A percentile compares a stretch with the other conserved stretches of the same genome.
Conservation (phyloP, 2,888 invertebrate species). For the Apamea anceps region DNA sequence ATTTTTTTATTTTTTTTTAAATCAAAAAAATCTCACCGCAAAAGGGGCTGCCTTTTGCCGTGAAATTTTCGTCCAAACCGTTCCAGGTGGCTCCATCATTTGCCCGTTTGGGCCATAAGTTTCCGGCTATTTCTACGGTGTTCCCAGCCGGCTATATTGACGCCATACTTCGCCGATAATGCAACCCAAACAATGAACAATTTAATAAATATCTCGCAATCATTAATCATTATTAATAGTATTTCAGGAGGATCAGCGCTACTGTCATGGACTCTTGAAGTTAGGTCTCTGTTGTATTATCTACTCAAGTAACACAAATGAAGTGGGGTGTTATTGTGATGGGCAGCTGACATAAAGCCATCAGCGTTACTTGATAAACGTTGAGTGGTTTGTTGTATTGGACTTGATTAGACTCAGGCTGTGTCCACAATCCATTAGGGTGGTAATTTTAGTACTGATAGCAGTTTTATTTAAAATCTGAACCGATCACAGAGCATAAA, state of each 20-base stretch:
- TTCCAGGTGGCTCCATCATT: no score
- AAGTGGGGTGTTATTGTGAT: slow-evolving; percentile 41
- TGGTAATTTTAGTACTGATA: not conserved
- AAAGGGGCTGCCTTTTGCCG: no score
- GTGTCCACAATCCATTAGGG: not conserved
- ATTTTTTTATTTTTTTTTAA: no score
- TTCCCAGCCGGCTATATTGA: no score
- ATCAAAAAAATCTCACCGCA: no score
- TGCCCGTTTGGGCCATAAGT: no score
- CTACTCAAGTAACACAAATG: slow-evolving; percentile 19
- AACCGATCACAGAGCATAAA: not conserved
- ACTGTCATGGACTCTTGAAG: not conserved
- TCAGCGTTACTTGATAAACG: slow-evolving; percentile 47
- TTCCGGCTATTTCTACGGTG: no score
- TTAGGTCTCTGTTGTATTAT: slow-evolving; percentile 13
- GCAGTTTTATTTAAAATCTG: not conserved
- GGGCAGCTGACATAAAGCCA: slow-evolving; percentile 30
- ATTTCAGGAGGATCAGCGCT: no score
- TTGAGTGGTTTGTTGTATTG: slow-evolving; percentile 39
- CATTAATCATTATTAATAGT: not conserved
- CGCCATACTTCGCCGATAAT: not conserved
- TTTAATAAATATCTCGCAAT: not conserved
- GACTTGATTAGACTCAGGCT: slow-evolving; percentile 13
- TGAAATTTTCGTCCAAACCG: no score
- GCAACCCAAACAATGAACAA: not conserved